Conservation (phyloP, 2,797 vertebrate species). For the Cygnus olor region DNA sequence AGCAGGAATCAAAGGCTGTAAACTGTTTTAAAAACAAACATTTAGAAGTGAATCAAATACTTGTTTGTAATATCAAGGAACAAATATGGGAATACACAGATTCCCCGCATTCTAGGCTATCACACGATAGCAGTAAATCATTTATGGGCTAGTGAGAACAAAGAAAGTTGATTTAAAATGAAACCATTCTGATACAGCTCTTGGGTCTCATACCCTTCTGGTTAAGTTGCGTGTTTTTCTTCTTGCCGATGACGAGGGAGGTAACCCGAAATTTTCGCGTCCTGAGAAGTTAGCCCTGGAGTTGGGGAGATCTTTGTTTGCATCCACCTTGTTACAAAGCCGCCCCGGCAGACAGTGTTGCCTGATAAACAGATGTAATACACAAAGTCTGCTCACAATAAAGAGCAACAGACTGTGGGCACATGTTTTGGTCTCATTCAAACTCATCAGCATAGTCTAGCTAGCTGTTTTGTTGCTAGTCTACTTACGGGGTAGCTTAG, state of each 20-base stretch:
- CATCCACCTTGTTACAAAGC: constrained; percentile 71
- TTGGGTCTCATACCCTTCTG: neutral
- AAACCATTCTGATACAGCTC: constrained; percentile 44
- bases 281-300: constrained; percentile 45
- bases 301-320: constrained; percentile 66
- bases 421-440: constrained; percentile 77
- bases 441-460: constrained; percentile 75
- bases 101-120: constrained; percentile 67
- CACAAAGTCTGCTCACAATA: constrained; percentile 77
- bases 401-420: constrained; percentile 77
- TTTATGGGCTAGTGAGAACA: constrained; percentile 63
- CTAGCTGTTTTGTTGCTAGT: constrained; percentile 74
- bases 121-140: constrained; percentile 66
- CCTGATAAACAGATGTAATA: constrained; percentile 79
- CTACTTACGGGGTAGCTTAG: constrained; percentile 76
- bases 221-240: neutral
- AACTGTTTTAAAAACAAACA: constrained; percentile 72
- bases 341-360: constrained; percentile 68
- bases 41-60: constrained; percentile 70
- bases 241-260: neutral
- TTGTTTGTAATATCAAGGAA: constrained; percentile 70
- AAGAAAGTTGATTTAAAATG: constrained; percentile 67
- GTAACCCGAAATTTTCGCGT: neutral
- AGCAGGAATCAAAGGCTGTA: constrained; percentile 71
- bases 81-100: constrained; percentile 63